Percentiles rank a stretch among this genome's conserved stretches.
Evolutionary conservation across 2,797 vertebrate species (phyloP).

Genomic region (Trachops cirrhosus): DNA sequence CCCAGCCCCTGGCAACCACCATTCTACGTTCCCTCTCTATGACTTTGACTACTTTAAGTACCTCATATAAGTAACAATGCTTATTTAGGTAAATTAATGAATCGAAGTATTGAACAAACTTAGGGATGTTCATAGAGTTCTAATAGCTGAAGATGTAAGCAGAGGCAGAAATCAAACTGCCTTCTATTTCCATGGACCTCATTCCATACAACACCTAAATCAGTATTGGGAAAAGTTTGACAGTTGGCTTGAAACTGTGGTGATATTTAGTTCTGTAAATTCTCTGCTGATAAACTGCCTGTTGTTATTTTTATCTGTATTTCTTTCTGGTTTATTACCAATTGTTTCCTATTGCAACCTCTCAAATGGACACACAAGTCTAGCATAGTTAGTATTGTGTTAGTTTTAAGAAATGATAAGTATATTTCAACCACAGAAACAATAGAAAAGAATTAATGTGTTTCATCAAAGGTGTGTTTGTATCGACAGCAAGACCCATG

Average conservation of each 20-base stretch:
- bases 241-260: neutral
- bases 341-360: neutral
- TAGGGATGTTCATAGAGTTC: neutral
- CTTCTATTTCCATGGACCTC: neutral
- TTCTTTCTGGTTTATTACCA: neutral
- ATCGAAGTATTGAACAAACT: too few relatives aligned
- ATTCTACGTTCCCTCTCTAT: neutral
- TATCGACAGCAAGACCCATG: too few relatives aligned
- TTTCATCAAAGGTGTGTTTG: neutral
- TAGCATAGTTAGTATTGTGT: neutral
- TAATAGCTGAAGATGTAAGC: neutral
- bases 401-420: neutral
- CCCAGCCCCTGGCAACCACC: accelerated
- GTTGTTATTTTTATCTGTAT: neutral
- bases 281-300: neutral
- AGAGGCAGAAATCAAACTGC: neutral
- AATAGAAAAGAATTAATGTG: neutral
- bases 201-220: accelerated
- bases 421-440: neutral
- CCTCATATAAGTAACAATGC: neutral
- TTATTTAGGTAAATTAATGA: neutral
- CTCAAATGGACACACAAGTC: neutral
- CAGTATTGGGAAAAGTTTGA: too few relatives aligned
- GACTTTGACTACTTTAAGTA: neutral
- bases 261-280: neutral